Conservation (phyloP, 2,888 invertebrate species). For the Tanypteryx hageni region DNA sequence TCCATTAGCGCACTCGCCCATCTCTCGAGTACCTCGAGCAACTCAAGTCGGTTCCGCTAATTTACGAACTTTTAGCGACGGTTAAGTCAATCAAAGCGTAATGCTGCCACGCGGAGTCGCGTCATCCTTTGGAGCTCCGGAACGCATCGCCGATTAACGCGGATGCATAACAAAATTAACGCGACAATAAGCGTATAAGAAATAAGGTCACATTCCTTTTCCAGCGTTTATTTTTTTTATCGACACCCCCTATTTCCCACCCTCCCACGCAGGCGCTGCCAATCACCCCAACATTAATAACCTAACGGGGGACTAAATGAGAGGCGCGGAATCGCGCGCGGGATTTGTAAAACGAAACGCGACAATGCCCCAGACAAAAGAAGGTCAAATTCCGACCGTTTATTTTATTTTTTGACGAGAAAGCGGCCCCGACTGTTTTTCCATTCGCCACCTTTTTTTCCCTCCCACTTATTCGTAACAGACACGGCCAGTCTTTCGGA, state of each 20-base stretch:
- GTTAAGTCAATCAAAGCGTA: neutral
- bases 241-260: neutral
- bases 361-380: neutral
- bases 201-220: neutral
- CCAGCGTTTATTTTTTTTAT: neutral
- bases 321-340: neutral
- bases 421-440: neutral
- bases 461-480: neutral
- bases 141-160: neutral
- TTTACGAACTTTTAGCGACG: too few species aligned
- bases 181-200: too few species aligned
- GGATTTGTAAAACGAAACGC: neutral
- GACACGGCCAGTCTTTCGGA: neutral
- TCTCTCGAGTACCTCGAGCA: too few species aligned
- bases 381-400: too few species aligned
- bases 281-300: slow-evolving; percentile 5
- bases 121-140: neutral
- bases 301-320: neutral
- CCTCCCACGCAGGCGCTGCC: neutral
- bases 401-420: too few species aligned
- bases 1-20: too few species aligned
- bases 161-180: too few species aligned
- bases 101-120: neutral
- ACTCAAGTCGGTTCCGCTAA: too few species aligned
- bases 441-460: neutral